Conservation (phyloP, 2,113 vertebrate genomes). For the Marcusenius ussheri region DNA sequence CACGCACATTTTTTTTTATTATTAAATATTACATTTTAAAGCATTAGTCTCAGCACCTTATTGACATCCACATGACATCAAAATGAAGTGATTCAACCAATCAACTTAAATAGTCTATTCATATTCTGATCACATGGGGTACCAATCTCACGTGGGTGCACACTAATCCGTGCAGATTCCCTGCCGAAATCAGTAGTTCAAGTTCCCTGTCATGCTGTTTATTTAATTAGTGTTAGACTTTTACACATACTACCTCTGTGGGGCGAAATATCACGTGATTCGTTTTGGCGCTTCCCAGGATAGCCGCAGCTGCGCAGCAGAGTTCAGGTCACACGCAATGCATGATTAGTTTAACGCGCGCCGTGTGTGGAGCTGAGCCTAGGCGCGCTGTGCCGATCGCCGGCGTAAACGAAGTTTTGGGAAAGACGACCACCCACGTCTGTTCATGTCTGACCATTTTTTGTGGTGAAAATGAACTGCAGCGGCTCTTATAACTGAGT, state of each 20-base stretch:
- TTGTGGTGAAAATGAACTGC: not conserved
- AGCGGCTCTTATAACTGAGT: not conserved
- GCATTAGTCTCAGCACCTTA: not conserved
- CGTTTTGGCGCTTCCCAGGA: not conserved
- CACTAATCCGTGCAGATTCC: not conserved
- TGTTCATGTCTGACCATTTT: not conserved
- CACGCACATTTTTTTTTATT: too few relatives aligned
- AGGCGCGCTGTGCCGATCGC: not conserved
- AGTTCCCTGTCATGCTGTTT: not conserved
- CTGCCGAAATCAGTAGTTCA: not conserved
- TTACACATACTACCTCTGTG: not conserved
- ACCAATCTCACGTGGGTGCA: not conserved
- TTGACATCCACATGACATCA: not conserved
- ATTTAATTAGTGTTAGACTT: not conserved
- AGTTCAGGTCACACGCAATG: not conserved
- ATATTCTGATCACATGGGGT: too few relatives aligned
- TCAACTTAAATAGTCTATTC: not conserved
- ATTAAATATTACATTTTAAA: too few relatives aligned
- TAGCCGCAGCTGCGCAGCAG: not conserved
- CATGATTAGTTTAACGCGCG: not conserved
- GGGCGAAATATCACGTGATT: not conserved
- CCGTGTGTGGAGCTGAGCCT: not conserved
- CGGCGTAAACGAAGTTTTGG: not conserved
- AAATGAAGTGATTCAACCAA: not conserved
- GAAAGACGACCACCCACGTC: not conserved